These are phyloP conservation scores for Megalopta genalis DNA, from an alignment of 1,140 invertebrate genomes.

Conservation along the genomic window DNA sequence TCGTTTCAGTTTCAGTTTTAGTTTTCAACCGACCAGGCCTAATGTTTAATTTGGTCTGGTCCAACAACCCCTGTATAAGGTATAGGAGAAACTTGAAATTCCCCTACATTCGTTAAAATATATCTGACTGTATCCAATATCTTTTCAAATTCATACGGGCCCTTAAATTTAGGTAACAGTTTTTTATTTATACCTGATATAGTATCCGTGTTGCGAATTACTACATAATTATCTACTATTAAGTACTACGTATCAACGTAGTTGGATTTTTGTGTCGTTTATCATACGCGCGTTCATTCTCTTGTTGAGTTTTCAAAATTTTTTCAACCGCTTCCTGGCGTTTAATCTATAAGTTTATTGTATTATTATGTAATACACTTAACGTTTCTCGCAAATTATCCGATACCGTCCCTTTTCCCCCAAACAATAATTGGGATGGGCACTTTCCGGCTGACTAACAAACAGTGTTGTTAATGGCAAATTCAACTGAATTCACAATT, in stretches of 20 bases:
- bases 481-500: constrained; percentile 14
- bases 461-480: constrained; percentile 47
- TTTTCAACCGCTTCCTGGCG: not conserved
- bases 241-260: too few relatives aligned
- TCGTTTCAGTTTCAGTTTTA: too few relatives aligned
- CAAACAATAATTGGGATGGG: constrained; percentile 41
- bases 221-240: not conserved
- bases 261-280: constrained; percentile 21
- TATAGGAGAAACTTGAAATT: too few relatives aligned
- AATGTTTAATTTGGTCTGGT: too few relatives aligned
- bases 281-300: constrained; percentile 27
- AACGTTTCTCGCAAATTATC: not conserved
- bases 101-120: too few relatives aligned
- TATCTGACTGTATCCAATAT: too few relatives aligned
- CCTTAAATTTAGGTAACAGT: too few relatives aligned
- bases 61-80: too few relatives aligned
- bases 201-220: too few relatives aligned
- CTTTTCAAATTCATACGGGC: too few relatives aligned
- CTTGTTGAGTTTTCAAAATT: not conserved
- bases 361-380: not conserved
- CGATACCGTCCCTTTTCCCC: not conserved
- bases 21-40: too few relatives aligned
- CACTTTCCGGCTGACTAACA: constrained; percentile 33
- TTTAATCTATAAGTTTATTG: not conserved
- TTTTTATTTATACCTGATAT: too few relatives aligned